These are phyloP conservation scores for Pocillopora damicornis DNA, from an alignment of 64 coral and sea anemone genomes.

Conservation along the genomic window DNA sequence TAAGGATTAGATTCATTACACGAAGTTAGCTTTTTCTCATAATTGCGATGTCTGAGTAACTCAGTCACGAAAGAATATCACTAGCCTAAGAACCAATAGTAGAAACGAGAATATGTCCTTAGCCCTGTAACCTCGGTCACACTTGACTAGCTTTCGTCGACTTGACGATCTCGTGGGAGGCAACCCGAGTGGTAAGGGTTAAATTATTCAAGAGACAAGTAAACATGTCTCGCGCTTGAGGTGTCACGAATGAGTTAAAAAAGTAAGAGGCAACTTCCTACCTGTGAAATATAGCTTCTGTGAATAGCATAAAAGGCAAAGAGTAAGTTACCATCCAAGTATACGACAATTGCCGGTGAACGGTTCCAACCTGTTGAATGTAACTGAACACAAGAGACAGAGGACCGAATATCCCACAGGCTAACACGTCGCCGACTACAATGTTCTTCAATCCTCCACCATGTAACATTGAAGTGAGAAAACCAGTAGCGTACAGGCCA, in stretches of 20 bases:
- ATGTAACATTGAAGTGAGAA: conserved; percentile 40
- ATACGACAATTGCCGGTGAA: neutral
- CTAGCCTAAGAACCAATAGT: too few relatives aligned
- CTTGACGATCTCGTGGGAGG: too few relatives aligned
- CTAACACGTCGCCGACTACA: conserved; percentile 31
- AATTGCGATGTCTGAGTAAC: too few relatives aligned
- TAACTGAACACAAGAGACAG: conserved; percentile 49
- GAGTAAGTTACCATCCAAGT: conserved; percentile 17
- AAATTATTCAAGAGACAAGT: too few relatives aligned
- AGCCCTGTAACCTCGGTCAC: too few relatives aligned
- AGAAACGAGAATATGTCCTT: too few relatives aligned
- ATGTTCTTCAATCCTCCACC: conserved; percentile 56
- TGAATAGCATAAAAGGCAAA: conserved; percentile 35
- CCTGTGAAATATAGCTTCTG: conserved; percentile 56
- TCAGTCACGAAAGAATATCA: too few relatives aligned
- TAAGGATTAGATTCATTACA: too few relatives aligned
- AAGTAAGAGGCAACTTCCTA: neutral
- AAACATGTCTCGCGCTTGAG: neutral
- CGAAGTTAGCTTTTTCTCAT: too few relatives aligned
- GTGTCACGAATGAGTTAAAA: neutral
- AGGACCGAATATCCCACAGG: conserved; percentile 49
- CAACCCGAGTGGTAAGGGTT: too few relatives aligned
- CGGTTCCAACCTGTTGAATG: conserved; percentile 47
- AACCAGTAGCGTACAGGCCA: conserved; percentile 21
- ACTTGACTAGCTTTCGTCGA: too few relatives aligned